A percentile compares a stretch with the other conserved stretches of the same genome.
Conservation (phyloP, 2,797 vertebrate species). For the Pitangus sulphuratus region DNA sequence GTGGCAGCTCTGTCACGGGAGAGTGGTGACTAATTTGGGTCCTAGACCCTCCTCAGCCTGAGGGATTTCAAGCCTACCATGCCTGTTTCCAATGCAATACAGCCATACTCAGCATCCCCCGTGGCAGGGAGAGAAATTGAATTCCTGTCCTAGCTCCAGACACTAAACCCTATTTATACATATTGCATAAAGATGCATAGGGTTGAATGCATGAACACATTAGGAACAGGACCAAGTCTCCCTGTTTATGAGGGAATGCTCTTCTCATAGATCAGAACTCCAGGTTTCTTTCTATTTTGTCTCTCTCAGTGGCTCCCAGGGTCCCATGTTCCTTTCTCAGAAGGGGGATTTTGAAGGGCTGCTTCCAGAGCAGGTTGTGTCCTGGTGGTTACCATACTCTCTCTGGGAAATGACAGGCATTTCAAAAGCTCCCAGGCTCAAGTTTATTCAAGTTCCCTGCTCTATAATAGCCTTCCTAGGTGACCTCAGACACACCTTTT, state of each 20-base stretch:
- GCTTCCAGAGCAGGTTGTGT: not conserved
- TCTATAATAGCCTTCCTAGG: not conserved
- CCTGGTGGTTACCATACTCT: not conserved
- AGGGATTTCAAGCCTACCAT: not conserved
- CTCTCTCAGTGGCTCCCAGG: not conserved
- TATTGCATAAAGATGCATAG: not conserved
- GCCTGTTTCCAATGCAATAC: not conserved
- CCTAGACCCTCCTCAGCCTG: not conserved
- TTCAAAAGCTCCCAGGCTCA: not conserved
- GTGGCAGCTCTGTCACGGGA: rapidly evolving
- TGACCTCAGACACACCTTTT: not conserved
- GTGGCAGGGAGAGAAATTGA: not conserved
- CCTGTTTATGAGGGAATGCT: not conserved
- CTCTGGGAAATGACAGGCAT: not conserved
- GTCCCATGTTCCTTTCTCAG: not conserved
- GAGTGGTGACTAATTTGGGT: not conserved
- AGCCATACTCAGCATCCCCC: not conserved
- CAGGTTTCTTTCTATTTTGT: not conserved
- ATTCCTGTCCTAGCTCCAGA: not conserved
- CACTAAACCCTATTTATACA: not conserved
- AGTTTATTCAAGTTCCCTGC: not conserved
- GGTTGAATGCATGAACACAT: not conserved
- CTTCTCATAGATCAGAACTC: not conserved
- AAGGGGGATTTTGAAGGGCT: not conserved
- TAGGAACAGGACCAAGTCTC: not conserved